These are phyloP conservation scores for Helicoverpa zea DNA, from an alignment of 1,140 invertebrate species.

Conservation along the genomic window DNA sequence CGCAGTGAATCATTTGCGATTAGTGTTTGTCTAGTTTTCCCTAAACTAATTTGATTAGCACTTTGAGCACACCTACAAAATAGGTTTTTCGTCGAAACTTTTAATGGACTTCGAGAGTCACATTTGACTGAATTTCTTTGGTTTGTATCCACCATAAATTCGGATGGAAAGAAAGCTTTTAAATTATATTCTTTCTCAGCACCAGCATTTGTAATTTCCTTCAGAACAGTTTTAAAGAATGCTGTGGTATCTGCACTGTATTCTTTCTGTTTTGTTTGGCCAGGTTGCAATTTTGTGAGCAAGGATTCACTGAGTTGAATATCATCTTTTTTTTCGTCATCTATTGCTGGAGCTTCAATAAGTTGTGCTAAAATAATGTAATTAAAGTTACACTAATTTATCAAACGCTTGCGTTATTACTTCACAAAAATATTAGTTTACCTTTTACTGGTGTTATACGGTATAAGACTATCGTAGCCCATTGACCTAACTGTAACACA, in stretches of 20 bases:
- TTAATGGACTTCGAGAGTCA: background rate
- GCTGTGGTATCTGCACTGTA: conserved; percentile 54
- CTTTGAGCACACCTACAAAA: background rate
- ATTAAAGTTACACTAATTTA: background rate
- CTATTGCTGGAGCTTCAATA: background rate
- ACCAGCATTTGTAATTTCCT: conserved; percentile 56
- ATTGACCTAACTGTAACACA: conserved; percentile 66
- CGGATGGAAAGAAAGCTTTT: background rate
- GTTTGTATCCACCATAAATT: background rate
- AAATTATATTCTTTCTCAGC: conserved; percentile 5
- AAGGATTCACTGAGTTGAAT: conserved; percentile 15
- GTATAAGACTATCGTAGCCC: conserved; percentile 70
- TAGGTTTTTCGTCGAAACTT: background rate
- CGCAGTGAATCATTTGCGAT: background rate
- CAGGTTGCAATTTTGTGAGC: background rate
- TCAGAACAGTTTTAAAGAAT: conserved; percentile 67
- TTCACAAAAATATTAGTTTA: conserved; percentile 45
- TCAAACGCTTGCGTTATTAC: background rate
- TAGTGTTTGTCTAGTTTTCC: background rate
- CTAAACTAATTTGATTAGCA: background rate
- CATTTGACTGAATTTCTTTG: background rate
- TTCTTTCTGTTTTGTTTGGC: background rate
- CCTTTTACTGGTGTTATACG: conserved; percentile 58
- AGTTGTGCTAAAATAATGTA: background rate
- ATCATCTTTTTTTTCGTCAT: background rate